Percentiles rank a stretch among this genome's conserved stretches.
phyloP scores from a whole-genome alignment of 1,140 invertebrate genomes.

The Leptoteleia sp. region DNA sequence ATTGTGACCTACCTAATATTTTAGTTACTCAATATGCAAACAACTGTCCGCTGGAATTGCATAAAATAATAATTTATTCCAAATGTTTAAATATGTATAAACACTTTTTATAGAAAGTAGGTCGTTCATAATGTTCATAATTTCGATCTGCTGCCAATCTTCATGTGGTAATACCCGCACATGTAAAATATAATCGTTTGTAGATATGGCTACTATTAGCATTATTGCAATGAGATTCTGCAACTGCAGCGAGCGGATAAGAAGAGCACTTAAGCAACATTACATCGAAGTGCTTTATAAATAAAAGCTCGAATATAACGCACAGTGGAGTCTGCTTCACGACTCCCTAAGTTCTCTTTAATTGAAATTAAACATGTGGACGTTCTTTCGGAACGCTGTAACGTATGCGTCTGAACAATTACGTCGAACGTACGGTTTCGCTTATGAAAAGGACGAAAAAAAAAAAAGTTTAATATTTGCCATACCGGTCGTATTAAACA shows the following conservation, averaged over 20 bases:
- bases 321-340: constrained; percentile 16
- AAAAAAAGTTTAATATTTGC: background rate
- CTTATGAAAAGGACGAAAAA: background rate
- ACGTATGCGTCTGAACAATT: constrained; percentile 1
- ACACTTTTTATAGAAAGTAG: background rate
- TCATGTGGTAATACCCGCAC: constrained; percentile 10
- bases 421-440: background rate
- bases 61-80: too few relatives aligned
- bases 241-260: constrained; percentile 25
- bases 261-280: constrained; percentile 35
- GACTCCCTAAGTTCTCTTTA: constrained; percentile 8
- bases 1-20: too few relatives aligned
- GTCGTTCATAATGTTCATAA: constrained; percentile 13
- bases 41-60: too few relatives aligned
- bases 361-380: constrained; percentile 32
- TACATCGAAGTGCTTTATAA: constrained; percentile 45
- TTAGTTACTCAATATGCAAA: too few relatives aligned
- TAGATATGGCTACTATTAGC: constrained; percentile 27
- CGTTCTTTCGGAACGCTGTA: constrained; percentile 1
- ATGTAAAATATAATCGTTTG: constrained; percentile 28
- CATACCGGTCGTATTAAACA: background rate
- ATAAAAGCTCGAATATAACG: constrained; percentile 34
- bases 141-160: constrained; percentile 10
- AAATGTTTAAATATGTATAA: background rate
- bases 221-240: constrained; percentile 40